Evolutionary conservation across 1,140 invertebrate species (phyloP), one percentile per base, ranked within the genome.

Genomic region (Drosophila funebris): DNA sequence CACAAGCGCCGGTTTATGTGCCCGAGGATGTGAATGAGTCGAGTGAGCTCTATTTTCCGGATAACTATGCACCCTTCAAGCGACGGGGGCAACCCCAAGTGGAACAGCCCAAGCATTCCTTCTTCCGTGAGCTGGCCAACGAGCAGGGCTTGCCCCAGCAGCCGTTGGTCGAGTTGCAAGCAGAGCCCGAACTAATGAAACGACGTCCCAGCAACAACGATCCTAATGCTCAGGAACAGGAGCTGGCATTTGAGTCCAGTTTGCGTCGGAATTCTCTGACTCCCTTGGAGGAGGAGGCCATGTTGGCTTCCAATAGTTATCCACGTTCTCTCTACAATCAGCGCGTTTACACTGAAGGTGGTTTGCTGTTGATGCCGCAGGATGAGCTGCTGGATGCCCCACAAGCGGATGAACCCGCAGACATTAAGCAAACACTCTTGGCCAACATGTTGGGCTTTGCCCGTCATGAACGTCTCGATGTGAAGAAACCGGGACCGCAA

Each of bases 401-500:
- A 75, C 78, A 88, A 56, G 73, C 64, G 0, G 88, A 83, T 14
- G 78, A 90, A 20, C 90, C 92, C 81, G 77, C 90, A 16, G 93
- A 93, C 90, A 20, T 82, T 0, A 88, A 88, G 36, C 78, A 88
- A 14, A 33, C 83, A 14, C 68, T 92, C 0, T 37, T 92, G 37
- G 89, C 83, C 37, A 91, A 87, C 22, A 91, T 92, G 80, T 92
- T 94, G 93, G 95, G 96, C 27, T 98, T 98, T 92, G 95, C 96
- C 73, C 94, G 97, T 77, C 94, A 95, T 63, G 97, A 98, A 93
- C 94, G 97, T 78, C 93, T 98, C 36, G 97, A 98, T 92, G 97
- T 98, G n/a, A 98, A 98, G 92, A 98, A 98, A 93, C 97, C 97
- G 2, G 97, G 97, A 29, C 97, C 97, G 18, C 94, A 93, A 43